Conservation (phyloP, 2,797 vertebrate species). For the Gallinago nigripennis region DNA sequence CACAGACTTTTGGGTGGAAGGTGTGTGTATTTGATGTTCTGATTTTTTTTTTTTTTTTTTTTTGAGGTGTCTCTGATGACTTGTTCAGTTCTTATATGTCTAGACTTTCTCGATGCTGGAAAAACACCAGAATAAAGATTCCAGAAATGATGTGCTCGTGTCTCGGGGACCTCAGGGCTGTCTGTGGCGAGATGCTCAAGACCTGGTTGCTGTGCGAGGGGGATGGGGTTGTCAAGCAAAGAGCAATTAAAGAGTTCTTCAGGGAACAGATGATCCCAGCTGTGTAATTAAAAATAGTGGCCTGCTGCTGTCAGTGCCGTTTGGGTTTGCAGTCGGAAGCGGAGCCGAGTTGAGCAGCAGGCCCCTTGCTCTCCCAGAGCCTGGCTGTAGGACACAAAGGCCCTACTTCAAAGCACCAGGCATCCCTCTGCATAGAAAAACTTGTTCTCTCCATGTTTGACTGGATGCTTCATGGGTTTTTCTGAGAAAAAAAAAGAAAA, state of each 20-base stretch:
- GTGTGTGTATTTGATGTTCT: background rate
- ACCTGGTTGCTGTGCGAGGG: background rate
- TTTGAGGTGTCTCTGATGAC: background rate
- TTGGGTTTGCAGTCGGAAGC: conserved; percentile 13
- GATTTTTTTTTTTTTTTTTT: background rate
- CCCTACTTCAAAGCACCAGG: background rate
- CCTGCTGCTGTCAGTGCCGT: background rate
- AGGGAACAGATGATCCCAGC: conserved; percentile 16
- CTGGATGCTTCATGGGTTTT: background rate
- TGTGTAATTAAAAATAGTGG: conserved; percentile 56
- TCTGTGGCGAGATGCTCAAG: background rate
- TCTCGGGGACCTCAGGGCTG: background rate
- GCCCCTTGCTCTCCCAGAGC: background rate
- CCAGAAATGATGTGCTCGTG: background rate
- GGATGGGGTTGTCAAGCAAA: background rate
- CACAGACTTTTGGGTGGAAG: background rate
- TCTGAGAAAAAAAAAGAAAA: background rate
- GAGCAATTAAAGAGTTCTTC: conserved; percentile 49
- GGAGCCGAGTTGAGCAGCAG: background rate
- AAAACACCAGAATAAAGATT: background rate
- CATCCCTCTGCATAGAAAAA: background rate
- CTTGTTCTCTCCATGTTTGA: background rate
- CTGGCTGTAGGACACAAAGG: background rate
- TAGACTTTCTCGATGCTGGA: background rate
- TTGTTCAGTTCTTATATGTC: background rate